phyloP scores from a whole-genome alignment of 2,113 vertebrate genomes.

The Rhinichthys klamathensis region DNA sequence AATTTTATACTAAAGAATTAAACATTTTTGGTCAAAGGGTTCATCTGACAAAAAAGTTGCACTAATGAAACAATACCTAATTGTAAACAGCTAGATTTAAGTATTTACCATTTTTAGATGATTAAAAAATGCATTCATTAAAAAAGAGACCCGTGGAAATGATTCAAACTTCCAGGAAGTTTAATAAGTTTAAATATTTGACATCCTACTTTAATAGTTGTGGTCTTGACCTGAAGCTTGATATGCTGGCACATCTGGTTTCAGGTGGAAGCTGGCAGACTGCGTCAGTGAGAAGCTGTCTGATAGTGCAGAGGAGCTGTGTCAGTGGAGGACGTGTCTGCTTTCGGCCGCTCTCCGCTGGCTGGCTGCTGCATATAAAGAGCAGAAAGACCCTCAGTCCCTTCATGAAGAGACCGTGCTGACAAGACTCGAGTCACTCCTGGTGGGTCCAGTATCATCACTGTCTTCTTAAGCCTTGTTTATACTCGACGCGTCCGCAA shows the following conservation, averaged over 20 bases:
- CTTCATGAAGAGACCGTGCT: conserved; percentile 79
- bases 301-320: conserved; percentile 66
- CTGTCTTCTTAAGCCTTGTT: no score
- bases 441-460: conserved; percentile 68
- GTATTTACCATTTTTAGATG: neutral
- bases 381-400: conserved; percentile 52
- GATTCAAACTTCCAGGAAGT: neutral
- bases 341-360: conserved; percentile 79
- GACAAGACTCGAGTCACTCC: conserved; percentile 73
- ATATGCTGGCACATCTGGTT: conserved; percentile 24
- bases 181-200: neutral
- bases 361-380: conserved; percentile 76
- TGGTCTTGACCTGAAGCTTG: neutral
- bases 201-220: neutral
- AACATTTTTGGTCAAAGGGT: neutral
- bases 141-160: neutral
- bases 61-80: no score
- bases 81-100: neutral
- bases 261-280: conserved; percentile 88
- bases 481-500: no score
- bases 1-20: neutral
- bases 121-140: neutral
- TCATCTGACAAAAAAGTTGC: neutral
- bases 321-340: conserved; percentile 79
- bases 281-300: conserved; percentile 75